Percentiles rank a stretch among this genome's conserved stretches.
These are phyloP conservation scores for Hippolais icterina DNA, from an alignment of 2,113 vertebrate species.

Conservation along the genomic window DNA sequence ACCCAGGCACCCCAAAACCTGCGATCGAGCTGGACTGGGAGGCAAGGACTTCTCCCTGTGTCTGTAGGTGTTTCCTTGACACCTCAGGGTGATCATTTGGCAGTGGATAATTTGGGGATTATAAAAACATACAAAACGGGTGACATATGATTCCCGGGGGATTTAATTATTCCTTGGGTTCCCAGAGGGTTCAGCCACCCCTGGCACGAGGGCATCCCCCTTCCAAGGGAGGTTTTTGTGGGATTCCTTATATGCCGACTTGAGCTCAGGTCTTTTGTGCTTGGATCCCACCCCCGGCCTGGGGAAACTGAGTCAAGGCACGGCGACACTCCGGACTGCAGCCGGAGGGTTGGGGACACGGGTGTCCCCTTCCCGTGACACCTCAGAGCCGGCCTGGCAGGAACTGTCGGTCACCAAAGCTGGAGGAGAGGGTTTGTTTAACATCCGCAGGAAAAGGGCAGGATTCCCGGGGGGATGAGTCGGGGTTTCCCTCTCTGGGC, in stretches of 20 bases:
- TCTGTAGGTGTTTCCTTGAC: not conserved
- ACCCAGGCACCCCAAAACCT: not conserved
- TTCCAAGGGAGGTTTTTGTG: not conserved
- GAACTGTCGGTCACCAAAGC: not conserved
- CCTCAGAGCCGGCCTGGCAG: not conserved
- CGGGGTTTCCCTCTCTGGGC: not conserved
- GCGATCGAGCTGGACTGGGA: fast-evolving
- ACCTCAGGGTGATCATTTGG: not conserved
- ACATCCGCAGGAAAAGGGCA: not conserved
- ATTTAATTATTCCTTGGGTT: not conserved
- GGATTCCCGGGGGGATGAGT: not conserved
- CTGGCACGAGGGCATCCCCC: not conserved
- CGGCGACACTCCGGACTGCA: fast-evolving
- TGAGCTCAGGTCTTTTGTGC: not conserved
- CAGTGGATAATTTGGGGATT: not conserved
- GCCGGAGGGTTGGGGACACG: too few relatives aligned
- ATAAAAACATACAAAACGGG: fast-evolving
- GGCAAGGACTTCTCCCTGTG: not conserved
- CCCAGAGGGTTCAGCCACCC: not conserved
- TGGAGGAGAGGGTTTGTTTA: not conserved
- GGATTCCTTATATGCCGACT: fast-evolving
- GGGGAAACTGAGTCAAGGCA: not conserved
- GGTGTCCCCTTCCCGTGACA: not conserved
- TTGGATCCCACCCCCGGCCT: fast-evolving
- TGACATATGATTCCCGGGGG: fast-evolving